Evolutionary conservation across 1,140 invertebrate species (phyloP).

Genomic region (Oryzaephilus surinamensis): DNA sequence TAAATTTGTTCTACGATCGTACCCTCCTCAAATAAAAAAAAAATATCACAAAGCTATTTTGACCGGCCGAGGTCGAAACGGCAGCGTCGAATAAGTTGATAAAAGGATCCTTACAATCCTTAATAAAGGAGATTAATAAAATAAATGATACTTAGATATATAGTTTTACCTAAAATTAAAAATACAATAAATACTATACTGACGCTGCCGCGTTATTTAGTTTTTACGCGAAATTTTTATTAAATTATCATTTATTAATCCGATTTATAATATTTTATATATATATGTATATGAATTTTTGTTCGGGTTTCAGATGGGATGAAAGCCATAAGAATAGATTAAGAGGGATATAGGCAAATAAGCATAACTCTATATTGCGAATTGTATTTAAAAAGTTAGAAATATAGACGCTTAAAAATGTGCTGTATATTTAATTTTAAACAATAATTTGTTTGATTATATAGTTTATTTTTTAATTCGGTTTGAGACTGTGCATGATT

Average conservation of each 20-base stretch:
- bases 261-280: constrained; percentile 14
- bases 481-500: constrained; percentile 30
- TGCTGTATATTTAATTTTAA: too few species aligned
- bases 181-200: constrained; percentile 3
- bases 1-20: constrained; percentile 26
- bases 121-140: too few species aligned
- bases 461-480: too few species aligned
- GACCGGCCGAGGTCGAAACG: constrained; percentile 21
- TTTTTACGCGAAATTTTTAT: constrained; percentile 20
- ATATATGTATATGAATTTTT: too few species aligned
- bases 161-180: too few species aligned
- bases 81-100: constrained; percentile 10
- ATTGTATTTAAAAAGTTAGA: too few species aligned
- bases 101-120: too few species aligned
- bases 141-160: too few species aligned
- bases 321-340: constrained; percentile 32
- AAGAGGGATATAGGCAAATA: constrained; percentile 29
- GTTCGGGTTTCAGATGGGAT: constrained; percentile 29
- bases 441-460: too few species aligned
- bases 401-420: too few species aligned
- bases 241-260: constrained; percentile 17
- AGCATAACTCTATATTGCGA: too few species aligned
- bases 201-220: constrained; percentile 20
- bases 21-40: constrained; percentile 33
- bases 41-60: constrained; percentile 20